A percentile compares a stretch with the other conserved stretches of the same genome.
Evolutionary conservation across 2,113 vertebrate genomes (phyloP).

Genomic region (Hydrochoerus hydrochaeris): DNA sequence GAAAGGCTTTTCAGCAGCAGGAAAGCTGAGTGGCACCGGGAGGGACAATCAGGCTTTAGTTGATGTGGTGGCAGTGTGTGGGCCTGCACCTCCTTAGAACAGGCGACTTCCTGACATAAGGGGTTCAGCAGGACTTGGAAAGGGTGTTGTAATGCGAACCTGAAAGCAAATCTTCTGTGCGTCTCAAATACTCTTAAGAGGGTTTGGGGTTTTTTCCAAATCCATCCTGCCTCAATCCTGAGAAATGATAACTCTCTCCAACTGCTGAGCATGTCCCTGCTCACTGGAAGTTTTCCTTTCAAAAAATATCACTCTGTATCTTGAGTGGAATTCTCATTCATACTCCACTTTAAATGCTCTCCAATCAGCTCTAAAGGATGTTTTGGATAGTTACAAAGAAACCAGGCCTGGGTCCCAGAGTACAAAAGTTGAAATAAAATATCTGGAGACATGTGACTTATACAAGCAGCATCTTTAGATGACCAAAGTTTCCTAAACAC

Average conservation of each 20-base stretch:
- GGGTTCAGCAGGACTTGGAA: not conserved
- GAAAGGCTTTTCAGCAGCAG: not conserved
- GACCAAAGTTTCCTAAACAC: not conserved
- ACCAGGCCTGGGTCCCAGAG: not conserved
- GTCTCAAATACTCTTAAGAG: no score
- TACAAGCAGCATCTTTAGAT: not conserved
- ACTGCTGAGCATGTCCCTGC: not conserved
- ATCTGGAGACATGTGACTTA: not conserved
- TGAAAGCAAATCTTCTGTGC: not conserved
- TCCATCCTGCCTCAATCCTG: not conserved
- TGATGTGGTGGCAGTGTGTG: not conserved
- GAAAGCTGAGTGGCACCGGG: not conserved
- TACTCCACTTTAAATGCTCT: not conserved
- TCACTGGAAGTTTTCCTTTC: not conserved
- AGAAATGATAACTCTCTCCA: not conserved
- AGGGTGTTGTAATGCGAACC: rapidly evolving
- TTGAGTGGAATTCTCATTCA: not conserved
- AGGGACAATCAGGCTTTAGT: not conserved
- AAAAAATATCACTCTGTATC: not conserved
- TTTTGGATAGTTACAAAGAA: not conserved
- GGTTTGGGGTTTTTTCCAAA: not conserved
- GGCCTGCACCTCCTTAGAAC: not conserved
- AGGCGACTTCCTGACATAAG: not conserved
- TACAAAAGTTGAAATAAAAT: not conserved
- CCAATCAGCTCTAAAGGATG: not conserved